Evolutionary conservation across 2,113 vertebrate genomes (phyloP).

Genomic region (Eupsittula cactorum): DNA sequence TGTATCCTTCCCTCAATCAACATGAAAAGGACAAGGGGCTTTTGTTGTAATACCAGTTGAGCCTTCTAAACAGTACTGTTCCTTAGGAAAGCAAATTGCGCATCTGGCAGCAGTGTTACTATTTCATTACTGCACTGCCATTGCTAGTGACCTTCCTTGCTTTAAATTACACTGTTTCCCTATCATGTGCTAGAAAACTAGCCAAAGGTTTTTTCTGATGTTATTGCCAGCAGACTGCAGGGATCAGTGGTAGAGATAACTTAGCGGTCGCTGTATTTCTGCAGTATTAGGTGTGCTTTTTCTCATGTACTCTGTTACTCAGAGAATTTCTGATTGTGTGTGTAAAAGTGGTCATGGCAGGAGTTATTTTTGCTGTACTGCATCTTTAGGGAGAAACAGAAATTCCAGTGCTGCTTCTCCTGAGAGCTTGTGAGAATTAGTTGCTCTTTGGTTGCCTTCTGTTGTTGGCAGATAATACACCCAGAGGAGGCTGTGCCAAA

Average conservation of each 20-base stretch:
- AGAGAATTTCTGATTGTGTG: not conserved
- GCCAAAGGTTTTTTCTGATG: not conserved
- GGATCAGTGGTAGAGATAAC: not conserved
- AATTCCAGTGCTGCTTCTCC: not conserved
- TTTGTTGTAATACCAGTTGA: constrained; percentile 22
- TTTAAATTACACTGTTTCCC: constrained; percentile 6
- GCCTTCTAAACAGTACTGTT: not conserved
- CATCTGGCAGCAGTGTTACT: not conserved
- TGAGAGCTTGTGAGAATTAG: not conserved
- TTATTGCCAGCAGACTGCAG: not conserved
- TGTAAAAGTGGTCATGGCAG: not conserved
- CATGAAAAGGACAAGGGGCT: not conserved
- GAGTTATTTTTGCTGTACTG: constrained; percentile 20
- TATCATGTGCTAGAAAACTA: not conserved
- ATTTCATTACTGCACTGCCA: not conserved
- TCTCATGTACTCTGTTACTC: not conserved
- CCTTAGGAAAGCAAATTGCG: not conserved
- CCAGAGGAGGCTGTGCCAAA: not conserved
- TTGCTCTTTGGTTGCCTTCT: constrained; percentile 5
- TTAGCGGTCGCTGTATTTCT: not conserved
- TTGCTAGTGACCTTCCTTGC: not conserved
- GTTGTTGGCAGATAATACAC: not conserved
- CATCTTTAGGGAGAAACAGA: constrained; percentile 13
- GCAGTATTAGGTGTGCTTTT: not conserved
- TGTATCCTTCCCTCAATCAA: not conserved